These are phyloP conservation scores for Ptilonorhynchus violaceus DNA, from an alignment of 2,113 vertebrate species.

Conservation along the genomic window DNA sequence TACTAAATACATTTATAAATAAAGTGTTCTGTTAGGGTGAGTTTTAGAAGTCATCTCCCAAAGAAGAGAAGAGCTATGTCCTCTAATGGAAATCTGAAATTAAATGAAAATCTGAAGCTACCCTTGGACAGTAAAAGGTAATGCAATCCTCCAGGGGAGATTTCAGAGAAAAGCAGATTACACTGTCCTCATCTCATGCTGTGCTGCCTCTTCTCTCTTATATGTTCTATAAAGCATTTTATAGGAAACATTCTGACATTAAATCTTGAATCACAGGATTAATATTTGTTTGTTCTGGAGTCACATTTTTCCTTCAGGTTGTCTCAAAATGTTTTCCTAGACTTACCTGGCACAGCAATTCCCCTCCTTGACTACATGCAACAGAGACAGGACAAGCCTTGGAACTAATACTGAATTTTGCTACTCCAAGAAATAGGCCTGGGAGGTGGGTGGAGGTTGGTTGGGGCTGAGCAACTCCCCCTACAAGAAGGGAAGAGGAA, in stretches of 20 bases:
- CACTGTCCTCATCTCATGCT: neutral
- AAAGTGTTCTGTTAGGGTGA: neutral
- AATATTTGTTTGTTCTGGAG: neutral
- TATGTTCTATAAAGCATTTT: neutral
- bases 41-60: neutral
- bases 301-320: neutral
- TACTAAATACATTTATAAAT: neutral
- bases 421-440: neutral
- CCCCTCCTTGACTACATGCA: neutral
- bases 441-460: neutral
- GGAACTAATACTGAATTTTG: neutral
- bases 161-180: neutral
- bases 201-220: neutral
- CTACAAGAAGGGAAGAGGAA: neutral
- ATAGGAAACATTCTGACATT: neutral
- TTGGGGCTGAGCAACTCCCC: neutral
- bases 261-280: neutral
- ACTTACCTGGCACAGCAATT: neutral
- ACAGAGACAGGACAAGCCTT: neutral
- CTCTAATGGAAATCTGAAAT: neutral
- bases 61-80: neutral
- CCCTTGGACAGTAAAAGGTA: neutral
- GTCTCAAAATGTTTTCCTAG: neutral
- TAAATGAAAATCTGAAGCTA: neutral
- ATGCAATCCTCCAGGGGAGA: neutral